phyloP scores from a whole-genome alignment of 1,140 invertebrate genomes.

The Chionoecetes opilio region DNA sequence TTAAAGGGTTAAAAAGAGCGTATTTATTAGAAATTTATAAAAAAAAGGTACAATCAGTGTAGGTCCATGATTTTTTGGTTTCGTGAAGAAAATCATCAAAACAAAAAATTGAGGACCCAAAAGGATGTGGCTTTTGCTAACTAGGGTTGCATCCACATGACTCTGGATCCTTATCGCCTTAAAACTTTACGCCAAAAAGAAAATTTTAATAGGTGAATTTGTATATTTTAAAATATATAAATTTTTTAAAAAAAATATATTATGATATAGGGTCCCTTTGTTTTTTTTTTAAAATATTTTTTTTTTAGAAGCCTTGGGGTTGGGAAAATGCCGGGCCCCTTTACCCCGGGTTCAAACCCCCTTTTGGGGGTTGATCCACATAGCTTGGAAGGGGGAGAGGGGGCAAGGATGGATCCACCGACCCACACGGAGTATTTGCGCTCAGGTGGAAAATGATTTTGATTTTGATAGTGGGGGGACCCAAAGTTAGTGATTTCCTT shows the following conservation, averaged over 20 bases:
- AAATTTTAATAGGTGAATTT: neutral
- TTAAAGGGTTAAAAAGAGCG: no score
- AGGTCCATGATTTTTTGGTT: neutral
- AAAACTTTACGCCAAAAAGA: neutral
- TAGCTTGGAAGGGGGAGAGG: slow-evolving; percentile 58
- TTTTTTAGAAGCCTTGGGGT: slow-evolving; percentile 64
- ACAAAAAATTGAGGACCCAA: neutral
- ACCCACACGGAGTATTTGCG: slow-evolving; percentile 71
- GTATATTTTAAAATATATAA: neutral
- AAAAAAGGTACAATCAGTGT: no score
- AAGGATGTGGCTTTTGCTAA: neutral
- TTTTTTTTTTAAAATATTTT: no score
- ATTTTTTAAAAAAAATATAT: neutral
- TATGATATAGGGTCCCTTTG: no score
- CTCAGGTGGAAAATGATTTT: slow-evolving; percentile 67
- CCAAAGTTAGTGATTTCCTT: slow-evolving; percentile 85
- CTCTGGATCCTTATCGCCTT: neutral
- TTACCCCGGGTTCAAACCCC: slow-evolving; percentile 56
- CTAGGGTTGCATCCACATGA: neutral
- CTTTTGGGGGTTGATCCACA: slow-evolving; percentile 70
- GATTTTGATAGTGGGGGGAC: slow-evolving; percentile 63
- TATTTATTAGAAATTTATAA: no score
- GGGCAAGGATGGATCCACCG: slow-evolving; percentile 65
- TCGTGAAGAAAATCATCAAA: neutral
- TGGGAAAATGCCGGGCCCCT: slow-evolving; percentile 64